A percentile compares a stretch with the other conserved stretches of the same genome.
These are phyloP conservation scores for Solenodon paradoxus DNA, from an alignment of 2,113 vertebrate genomes.

Conservation along the genomic window DNA sequence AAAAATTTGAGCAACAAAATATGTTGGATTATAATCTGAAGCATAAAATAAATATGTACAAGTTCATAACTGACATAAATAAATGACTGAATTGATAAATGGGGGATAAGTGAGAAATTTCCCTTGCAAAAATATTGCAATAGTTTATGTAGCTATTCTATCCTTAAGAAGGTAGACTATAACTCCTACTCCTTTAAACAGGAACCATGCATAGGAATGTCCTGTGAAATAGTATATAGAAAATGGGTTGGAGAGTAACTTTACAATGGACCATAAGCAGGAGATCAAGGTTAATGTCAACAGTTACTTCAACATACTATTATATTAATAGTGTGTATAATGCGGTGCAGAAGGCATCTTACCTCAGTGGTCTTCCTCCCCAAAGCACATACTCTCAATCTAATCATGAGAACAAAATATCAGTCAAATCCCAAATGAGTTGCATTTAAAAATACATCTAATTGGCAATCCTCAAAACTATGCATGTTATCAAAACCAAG, in stretches of 20 bases:
- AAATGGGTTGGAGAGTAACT: no score
- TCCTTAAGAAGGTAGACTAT: not conserved
- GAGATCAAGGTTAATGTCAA: not conserved
- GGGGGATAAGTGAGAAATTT: not conserved
- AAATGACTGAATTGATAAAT: not conserved
- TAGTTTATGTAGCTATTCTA: not conserved
- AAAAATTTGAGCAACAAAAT: not conserved
- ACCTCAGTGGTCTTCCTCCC: not conserved
- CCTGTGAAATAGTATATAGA: not conserved
- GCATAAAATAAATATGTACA: not conserved
- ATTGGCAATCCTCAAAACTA: not conserved
- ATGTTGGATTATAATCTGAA: not conserved
- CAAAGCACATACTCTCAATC: not conserved
- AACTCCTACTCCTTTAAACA: not conserved
- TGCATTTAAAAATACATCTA: not conserved
- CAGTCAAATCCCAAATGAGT: not conserved
- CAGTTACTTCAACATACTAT: not conserved
- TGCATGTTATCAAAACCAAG: not conserved
- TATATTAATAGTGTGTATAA: not conserved
- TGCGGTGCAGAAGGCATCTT: not conserved
- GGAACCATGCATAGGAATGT: not conserved
- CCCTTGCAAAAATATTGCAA: constrained; percentile 1
- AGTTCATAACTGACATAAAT: not conserved
- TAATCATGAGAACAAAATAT: not conserved
- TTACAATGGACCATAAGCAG: no score